These are phyloP conservation scores for Actinernus sp. DNA, from an alignment of 92 coral and sea anemone genomes.

Conservation along the genomic window DNA sequence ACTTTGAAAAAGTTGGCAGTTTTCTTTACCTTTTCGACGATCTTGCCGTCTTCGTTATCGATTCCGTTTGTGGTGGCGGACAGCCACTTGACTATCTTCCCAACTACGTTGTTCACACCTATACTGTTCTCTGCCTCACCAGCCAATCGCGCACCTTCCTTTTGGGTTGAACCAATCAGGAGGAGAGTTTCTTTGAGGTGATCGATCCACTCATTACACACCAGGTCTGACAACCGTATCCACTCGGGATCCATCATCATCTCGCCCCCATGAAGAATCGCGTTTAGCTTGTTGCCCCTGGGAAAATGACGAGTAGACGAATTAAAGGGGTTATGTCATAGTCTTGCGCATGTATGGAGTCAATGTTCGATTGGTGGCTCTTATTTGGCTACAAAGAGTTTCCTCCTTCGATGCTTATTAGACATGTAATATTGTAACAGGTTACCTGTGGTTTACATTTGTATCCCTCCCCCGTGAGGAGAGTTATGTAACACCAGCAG, in stretches of 20 bases:
- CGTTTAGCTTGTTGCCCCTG: conserved; percentile 90
- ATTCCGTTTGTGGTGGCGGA: conserved; percentile 84
- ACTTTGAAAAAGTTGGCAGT: too few relatives aligned
- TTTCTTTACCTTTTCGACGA: conserved; percentile 91
- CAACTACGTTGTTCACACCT: conserved; percentile 75
- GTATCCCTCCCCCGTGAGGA: too few relatives aligned
- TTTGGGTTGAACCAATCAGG: conserved; percentile 87
- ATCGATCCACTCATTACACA: conserved; percentile 88
- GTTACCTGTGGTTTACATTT: too few relatives aligned
- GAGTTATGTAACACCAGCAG: too few relatives aligned
- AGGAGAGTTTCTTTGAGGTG: conserved; percentile 64
- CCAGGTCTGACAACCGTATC: conserved; percentile 85
- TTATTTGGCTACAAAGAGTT: too few relatives aligned
- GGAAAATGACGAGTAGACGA: too few relatives aligned
- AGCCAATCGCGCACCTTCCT: conserved; percentile 79
- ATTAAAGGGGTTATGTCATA: too few relatives aligned
- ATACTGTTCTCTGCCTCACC: conserved; percentile 74
- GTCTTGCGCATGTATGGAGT: too few relatives aligned
- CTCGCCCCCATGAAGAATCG: conserved; percentile 84
- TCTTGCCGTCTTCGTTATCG: conserved; percentile 93
- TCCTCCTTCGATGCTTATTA: too few relatives aligned
- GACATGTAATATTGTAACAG: too few relatives aligned
- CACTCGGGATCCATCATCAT: conserved; percentile 89
- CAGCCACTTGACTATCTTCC: conserved; percentile 84
- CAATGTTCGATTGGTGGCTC: too few relatives aligned